These are phyloP conservation scores for Porites divaricata DNA, from an alignment of 92 coral and sea anemone genomes.

Conservation along the genomic window DNA sequence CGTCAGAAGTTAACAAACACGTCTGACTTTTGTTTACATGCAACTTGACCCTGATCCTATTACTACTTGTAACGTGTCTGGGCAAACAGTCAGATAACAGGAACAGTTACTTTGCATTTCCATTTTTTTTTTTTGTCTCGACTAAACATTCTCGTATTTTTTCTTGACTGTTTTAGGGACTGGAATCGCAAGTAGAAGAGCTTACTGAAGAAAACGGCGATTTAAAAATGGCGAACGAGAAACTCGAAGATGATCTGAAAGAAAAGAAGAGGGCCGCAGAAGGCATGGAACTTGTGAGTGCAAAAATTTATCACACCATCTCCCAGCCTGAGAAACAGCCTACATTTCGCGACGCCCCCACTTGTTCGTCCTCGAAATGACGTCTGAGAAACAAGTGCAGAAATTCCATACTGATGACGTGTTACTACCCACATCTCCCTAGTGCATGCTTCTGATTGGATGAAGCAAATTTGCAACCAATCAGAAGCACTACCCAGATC, in stretches of 20 bases:
- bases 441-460: too few species aligned
- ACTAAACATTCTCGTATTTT: background rate
- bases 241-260: slow-evolving; percentile 79
- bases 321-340: background rate
- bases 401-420: too few species aligned
- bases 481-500: too few species aligned
- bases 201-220: slow-evolving; percentile 73
- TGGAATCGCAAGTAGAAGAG: slow-evolving; percentile 66
- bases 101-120: too few species aligned
- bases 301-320: background rate
- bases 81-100: too few species aligned
- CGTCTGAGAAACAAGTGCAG: too few species aligned
- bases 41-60: too few species aligned
- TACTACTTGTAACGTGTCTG: too few species aligned
- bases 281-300: slow-evolving; percentile 82
- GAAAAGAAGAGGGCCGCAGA: slow-evolving; percentile 82
- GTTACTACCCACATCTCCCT: too few species aligned
- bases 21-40: too few species aligned
- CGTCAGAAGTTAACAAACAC: too few species aligned
- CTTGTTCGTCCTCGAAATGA: background rate
- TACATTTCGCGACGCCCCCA: background rate
- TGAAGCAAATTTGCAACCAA: too few species aligned
- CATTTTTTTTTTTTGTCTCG: background rate
- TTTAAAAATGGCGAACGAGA: slow-evolving; percentile 62
- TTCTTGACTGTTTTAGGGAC: slow-evolving; percentile 34